A percentile compares a stretch with the other conserved stretches of the same genome.
These are phyloP conservation scores for Melanostoma mellinum DNA, from an alignment of 2,888 invertebrate species.

Conservation along the genomic window DNA sequence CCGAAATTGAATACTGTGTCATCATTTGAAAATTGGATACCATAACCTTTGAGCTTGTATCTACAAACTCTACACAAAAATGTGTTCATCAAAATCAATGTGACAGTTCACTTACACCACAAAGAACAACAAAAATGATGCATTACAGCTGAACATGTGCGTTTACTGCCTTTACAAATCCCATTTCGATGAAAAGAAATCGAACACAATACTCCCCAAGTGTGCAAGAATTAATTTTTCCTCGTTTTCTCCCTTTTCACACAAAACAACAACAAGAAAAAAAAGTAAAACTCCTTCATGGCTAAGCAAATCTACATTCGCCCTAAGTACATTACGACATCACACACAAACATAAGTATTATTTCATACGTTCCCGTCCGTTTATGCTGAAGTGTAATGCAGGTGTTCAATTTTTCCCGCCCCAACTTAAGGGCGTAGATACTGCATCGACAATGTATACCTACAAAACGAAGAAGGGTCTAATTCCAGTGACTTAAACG, in stretches of 20 bases:
- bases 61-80: not conserved
- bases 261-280: not conserved
- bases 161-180: slow-evolving; percentile 55
- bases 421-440: slow-evolving; percentile 67
- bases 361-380: slow-evolving; percentile 49
- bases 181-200: slow-evolving; percentile 43
- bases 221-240: slow-evolving; percentile 71
- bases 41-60: slow-evolving; percentile 49
- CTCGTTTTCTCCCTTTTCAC: slow-evolving; percentile 26
- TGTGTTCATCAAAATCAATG: slow-evolving; percentile 46
- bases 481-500: slow-evolving; percentile 57
- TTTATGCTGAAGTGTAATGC: slow-evolving; percentile 70
- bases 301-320: slow-evolving; percentile 50
- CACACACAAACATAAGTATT: slow-evolving; percentile 28
- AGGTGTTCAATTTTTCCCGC: slow-evolving; percentile 72
- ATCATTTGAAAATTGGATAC: slow-evolving; percentile 46
- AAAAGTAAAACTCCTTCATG: slow-evolving; percentile 6
- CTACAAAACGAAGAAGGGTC: slow-evolving; percentile 50
- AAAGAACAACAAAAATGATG: slow-evolving; percentile 26
- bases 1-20: slow-evolving; percentile 62
- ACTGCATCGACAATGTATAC: slow-evolving; percentile 17
- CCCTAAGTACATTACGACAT: slow-evolving; percentile 47
- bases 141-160: slow-evolving; percentile 54
- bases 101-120: slow-evolving; percentile 61
- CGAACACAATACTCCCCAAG: slow-evolving; percentile 68